phyloP scores from a whole-genome alignment of 2,797 vertebrate genomes.

The Leptatherina wallacei region DNA sequence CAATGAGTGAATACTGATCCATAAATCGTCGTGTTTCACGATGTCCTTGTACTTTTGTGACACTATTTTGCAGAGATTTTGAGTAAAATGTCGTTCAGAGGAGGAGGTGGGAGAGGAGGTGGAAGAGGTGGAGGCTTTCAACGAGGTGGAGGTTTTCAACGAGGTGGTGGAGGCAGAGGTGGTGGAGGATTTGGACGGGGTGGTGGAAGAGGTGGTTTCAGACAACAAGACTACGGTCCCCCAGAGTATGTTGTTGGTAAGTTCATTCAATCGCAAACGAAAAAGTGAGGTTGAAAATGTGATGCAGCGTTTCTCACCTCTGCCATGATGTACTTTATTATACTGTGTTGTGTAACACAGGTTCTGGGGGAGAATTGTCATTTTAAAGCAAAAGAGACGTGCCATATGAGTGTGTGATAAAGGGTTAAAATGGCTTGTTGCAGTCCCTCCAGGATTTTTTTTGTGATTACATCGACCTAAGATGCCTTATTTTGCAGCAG shows the following conservation, averaged over 20 bases:
- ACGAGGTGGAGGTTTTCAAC: constrained; percentile 70
- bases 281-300: neutral
- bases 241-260: constrained; percentile 95
- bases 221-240: constrained; percentile 89
- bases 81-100: constrained; percentile 85
- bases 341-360: too few species aligned
- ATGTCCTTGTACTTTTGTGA: neutral
- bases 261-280: constrained; percentile 28
- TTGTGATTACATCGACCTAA: too few species aligned
- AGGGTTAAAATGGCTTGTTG: too few species aligned
- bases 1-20: neutral
- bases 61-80: constrained; percentile 3
- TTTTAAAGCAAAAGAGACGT: too few species aligned
- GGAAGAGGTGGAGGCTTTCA: constrained; percentile 69
- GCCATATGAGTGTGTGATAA: too few species aligned
- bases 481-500: too few species aligned
- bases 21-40: neutral
- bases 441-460: too few species aligned
- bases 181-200: constrained; percentile 84
- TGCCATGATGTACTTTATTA: too few species aligned
- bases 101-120: constrained; percentile 81
- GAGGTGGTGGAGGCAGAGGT: constrained; percentile 59
- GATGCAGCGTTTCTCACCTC: too few species aligned
- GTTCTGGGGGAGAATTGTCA: too few species aligned
- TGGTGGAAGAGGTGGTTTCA: constrained; percentile 92